Evolutionary conservation across 2,797 vertebrate genomes (phyloP), one percentile per base, ranked within the genome.

Genomic region (Crenuchus spilurus): DNA sequence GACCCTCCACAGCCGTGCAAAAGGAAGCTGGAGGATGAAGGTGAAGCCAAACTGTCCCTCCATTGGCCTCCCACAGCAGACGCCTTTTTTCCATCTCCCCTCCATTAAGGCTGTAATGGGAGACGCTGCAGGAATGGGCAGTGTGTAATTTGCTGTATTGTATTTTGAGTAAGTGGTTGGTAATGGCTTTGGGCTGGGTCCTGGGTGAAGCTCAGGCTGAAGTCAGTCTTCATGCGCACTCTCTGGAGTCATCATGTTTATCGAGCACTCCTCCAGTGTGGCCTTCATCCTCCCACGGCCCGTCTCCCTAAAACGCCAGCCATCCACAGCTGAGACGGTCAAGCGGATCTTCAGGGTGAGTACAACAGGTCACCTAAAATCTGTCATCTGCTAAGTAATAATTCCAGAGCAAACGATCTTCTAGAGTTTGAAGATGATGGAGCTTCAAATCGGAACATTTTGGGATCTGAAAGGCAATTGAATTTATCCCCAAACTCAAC

Each of bases 291-390:
- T 70, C 71, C 28, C 75, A 6, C 60, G 75, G 0, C 79, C 91
- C 80, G 88, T 88, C 75, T 92, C 93, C 75, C 90, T 75, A 10
- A 54, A 80, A 65, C 88, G 93, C 83, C 94, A 93, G 69, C 85
- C 90, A 69, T 94, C 95, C 61, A 87, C 90, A 81, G 91, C 94
- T 83, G 92, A 93, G 86, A 94, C 88, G 9, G 88, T 96, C 20
- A 97, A 93, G 87, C 94, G 88, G 65, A 82, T 96, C 61, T 96
- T 92, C 92, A 95, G 89, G 96, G 97, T 99, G 91, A 97, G 96
- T 94, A n/a, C n/a, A n/a, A n/a, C n/a, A n/a, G n/a, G n/a, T n/a
- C n/a, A n/a, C n/a, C n/a, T n/a, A n/a, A n/a, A n/a, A n/a, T n/a
- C n/a, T n/a, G n/a, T n/a, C n/a, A n/a, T n/a, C n/a, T n/a, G n/a